These are phyloP conservation scores for Eueides isabella DNA, from an alignment of 1,140 invertebrate genomes.

Conservation along the genomic window DNA sequence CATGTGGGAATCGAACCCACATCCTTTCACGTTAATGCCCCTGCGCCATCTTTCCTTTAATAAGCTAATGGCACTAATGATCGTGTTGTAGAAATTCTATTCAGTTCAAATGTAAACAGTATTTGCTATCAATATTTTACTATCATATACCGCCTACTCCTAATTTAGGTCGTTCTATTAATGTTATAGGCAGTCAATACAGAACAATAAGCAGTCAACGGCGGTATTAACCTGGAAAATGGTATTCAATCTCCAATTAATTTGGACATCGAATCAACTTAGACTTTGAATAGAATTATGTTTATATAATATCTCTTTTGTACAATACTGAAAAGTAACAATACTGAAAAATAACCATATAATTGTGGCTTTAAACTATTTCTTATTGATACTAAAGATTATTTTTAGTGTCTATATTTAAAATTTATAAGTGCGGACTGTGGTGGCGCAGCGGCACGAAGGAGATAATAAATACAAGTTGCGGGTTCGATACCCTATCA, in stretches of 20 bases:
- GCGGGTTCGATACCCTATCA: background rate
- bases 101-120: background rate
- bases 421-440: no score
- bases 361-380: no score
- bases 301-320: background rate
- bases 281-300: background rate
- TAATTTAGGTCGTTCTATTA: background rate
- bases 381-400: no score
- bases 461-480: no score
- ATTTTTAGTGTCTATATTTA: no score
- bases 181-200: background rate
- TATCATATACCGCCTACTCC: background rate
- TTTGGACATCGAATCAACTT: conserved; percentile 1
- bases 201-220: conserved; percentile 11
- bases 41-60: no score
- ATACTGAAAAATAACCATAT: no score
- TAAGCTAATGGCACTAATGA: no score
- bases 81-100: background rate
- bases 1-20: no score
- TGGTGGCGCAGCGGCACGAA: background rate
- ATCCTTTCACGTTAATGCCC: no score
- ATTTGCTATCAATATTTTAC: background rate
- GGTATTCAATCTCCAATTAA: background rate
- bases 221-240: background rate
- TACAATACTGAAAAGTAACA: no score